Percentiles rank a stretch among this genome's conserved stretches.
phyloP scores from a whole-genome alignment of 2,888 invertebrate species.

The Sarcophaga carnaria region DNA sequence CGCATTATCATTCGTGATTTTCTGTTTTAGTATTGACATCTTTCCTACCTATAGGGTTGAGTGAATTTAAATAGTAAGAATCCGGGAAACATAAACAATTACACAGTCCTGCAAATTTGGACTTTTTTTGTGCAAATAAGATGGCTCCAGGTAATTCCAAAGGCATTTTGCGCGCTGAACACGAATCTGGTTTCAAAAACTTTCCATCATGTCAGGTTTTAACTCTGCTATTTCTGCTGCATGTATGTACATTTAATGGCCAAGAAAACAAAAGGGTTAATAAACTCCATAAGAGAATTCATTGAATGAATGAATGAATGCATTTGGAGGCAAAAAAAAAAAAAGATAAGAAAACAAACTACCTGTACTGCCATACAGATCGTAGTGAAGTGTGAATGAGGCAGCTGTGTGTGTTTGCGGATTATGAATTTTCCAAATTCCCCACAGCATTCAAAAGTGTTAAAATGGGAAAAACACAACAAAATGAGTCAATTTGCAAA shows the following conservation, averaged over 20 bases:
- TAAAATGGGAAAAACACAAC: constrained; percentile 52
- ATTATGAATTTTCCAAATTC: constrained; percentile 28
- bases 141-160: too few species aligned
- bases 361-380: constrained; percentile 32
- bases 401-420: not conserved
- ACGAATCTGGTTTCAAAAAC: too few species aligned
- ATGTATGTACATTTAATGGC: not conserved
- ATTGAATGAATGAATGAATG: constrained; percentile 31
- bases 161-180: too few species aligned
- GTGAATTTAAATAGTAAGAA: too few species aligned
- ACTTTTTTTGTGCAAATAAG: too few species aligned
- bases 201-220: too few species aligned
- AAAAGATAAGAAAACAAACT: constrained; percentile 14
- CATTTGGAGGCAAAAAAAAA: constrained; percentile 14
- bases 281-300: constrained; percentile 49
- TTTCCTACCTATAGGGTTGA: too few species aligned
- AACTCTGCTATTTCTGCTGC: constrained; percentile 4
- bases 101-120: too few species aligned
- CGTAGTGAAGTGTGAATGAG: constrained; percentile 2
- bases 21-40: too few species aligned
- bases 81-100: too few species aligned
- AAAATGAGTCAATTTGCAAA: constrained; percentile 53
- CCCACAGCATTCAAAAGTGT: not conserved
- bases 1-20: too few species aligned
- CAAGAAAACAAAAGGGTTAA: constrained; percentile 48